phyloP scores from a whole-genome alignment of 2,113 vertebrate species.

The Serinus canaria region DNA sequence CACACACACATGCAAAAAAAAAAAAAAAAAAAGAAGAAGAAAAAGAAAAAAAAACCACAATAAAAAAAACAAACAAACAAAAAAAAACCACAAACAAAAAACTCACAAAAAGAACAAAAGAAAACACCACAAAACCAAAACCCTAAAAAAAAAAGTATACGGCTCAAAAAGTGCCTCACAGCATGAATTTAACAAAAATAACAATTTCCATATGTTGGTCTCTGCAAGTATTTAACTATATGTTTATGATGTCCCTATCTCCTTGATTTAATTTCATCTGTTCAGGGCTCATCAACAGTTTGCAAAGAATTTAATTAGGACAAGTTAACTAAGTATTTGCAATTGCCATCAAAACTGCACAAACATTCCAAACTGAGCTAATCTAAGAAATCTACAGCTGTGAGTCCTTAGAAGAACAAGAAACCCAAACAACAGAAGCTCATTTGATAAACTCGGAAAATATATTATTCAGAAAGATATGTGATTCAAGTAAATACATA shows the following conservation, averaged over 20 bases:
- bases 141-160: background rate
- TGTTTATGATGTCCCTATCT: background rate
- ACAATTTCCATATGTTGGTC: background rate
- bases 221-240: background rate
- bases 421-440: background rate
- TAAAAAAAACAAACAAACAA: background rate
- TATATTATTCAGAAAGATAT: background rate
- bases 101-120: no score
- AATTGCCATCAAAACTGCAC: background rate
- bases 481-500: slow-evolving; percentile 56
- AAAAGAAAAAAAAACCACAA: background rate
- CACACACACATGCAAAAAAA: background rate
- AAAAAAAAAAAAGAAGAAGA: no score
- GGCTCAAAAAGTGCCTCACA: background rate
- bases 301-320: background rate
- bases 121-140: no score
- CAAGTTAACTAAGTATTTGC: background rate
- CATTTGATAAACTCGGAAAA: background rate
- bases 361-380: background rate
- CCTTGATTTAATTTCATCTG: background rate
- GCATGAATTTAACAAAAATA: background rate
- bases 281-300: background rate
- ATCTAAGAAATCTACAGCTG: background rate
- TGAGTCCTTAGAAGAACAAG: background rate
- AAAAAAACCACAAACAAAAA: background rate